phyloP scores from a whole-genome alignment of 2,888 invertebrate genomes.

The Myopa testacea region DNA sequence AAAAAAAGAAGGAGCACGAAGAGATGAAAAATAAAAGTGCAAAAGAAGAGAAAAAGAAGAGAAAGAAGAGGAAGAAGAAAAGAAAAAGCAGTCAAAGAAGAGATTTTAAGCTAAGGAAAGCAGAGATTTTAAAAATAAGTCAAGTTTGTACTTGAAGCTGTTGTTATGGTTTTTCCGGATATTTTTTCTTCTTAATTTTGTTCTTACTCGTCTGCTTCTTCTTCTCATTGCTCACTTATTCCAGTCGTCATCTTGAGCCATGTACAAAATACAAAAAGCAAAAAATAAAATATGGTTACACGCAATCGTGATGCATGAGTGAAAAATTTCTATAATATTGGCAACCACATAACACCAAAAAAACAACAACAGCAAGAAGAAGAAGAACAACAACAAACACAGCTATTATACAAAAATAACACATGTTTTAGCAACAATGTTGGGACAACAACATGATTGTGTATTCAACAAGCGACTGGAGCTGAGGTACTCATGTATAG shows the following conservation, averaged over 20 bases:
- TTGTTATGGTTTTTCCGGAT: too few species aligned
- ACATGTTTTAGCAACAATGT: neutral
- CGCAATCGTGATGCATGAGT: constrained; percentile 4
- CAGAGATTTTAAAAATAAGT: too few species aligned
- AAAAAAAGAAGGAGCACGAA: too few species aligned
- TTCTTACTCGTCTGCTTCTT: too few species aligned
- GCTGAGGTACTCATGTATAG: neutral
- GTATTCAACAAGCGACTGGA: constrained; percentile 19
- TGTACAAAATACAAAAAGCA: neutral
- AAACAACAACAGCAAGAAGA: neutral
- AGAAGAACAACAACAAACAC: neutral
- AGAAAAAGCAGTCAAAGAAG: too few species aligned
- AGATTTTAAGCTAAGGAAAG: too few species aligned
- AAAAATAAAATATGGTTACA: constrained; percentile 8
- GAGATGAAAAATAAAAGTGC: too few species aligned
- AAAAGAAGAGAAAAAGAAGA: too few species aligned
- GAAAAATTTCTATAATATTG: constrained; percentile 6
- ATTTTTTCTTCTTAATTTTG: too few species aligned
- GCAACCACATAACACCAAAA: neutral
- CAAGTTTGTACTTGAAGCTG: too few species aligned
- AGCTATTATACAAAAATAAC: neutral
- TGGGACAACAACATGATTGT: constrained; percentile 5
- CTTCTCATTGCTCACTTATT: neutral
- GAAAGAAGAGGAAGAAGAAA: too few species aligned
- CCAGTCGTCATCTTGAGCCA: neutral